phyloP scores from a whole-genome alignment of 1,140 invertebrate species.

The Nasonia vitripennis region DNA sequence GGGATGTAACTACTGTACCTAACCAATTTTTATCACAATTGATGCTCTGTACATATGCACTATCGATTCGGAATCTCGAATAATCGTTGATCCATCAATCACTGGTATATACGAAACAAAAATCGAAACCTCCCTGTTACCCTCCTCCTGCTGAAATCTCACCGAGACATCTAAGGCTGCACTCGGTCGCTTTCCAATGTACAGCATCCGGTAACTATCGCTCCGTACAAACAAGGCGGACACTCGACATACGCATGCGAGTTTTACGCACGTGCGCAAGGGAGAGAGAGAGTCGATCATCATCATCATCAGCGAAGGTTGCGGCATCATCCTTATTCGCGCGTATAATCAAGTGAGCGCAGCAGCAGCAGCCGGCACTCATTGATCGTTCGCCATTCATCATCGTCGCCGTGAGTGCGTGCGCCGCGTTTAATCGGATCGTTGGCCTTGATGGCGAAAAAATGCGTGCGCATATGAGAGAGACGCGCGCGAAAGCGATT shows the following conservation, averaged over 20 bases:
- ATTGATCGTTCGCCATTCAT: constrained; percentile 17
- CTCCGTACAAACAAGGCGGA: neutral
- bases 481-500: neutral
- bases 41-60: too few species aligned
- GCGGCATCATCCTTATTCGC: constrained; percentile 9
- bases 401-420: neutral
- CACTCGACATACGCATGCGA: neutral
- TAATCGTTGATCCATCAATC: neutral
- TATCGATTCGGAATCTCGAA: neutral
- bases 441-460: constrained; percentile 1
- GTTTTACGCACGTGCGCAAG: neutral
- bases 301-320: neutral
- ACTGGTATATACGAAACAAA: too few species aligned
- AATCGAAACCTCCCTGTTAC: too few species aligned
- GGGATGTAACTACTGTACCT: neutral
- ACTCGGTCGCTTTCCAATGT: neutral
- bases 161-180: too few species aligned
- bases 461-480: neutral
- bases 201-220: neutral
- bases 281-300: neutral
- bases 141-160: too few species aligned
- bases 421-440: neutral
- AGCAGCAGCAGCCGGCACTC: neutral
- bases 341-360: neutral
- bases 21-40: too few species aligned